Evolutionary conservation across 2,797 vertebrate genomes (phyloP).

Genomic region (Cossypha polioptera): DNA sequence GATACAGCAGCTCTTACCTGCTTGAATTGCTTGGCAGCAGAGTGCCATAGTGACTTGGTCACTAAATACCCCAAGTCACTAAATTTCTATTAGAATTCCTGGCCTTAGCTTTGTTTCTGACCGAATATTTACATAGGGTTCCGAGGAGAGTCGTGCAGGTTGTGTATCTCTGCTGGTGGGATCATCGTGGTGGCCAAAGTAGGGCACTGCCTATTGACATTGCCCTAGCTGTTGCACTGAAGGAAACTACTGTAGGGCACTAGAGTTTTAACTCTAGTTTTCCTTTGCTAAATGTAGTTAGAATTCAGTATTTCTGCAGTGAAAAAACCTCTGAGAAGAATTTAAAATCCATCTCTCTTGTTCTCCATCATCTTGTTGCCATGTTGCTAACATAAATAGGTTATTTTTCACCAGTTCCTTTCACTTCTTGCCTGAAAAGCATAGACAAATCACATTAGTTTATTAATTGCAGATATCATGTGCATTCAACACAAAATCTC

Average conservation of each 20-base stretch:
- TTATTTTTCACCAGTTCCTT: neutral
- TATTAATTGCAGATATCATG: neutral
- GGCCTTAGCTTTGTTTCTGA: neutral
- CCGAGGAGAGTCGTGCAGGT: neutral
- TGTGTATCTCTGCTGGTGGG: neutral
- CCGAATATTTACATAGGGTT: neutral
- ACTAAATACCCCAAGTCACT: neutral
- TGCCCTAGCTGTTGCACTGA: neutral
- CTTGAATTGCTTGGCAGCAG: neutral
- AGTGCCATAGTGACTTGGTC: neutral
- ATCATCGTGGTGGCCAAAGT: neutral
- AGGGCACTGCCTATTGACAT: neutral
- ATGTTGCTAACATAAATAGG: neutral
- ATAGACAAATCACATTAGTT: neutral
- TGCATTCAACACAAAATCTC: neutral
- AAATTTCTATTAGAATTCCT: neutral
- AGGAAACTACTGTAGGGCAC: neutral
- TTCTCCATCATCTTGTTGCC: neutral
- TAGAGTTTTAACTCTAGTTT: neutral
- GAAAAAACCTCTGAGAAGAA: neutral
- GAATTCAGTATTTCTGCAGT: neutral
- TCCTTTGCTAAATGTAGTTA: neutral
- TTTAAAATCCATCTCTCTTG: neutral
- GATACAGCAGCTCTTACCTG: accelerated
- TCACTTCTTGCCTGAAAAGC: neutral